These are phyloP conservation scores for Apamea sordens DNA, from an alignment of 2,888 invertebrate species.

Conservation along the genomic window DNA sequence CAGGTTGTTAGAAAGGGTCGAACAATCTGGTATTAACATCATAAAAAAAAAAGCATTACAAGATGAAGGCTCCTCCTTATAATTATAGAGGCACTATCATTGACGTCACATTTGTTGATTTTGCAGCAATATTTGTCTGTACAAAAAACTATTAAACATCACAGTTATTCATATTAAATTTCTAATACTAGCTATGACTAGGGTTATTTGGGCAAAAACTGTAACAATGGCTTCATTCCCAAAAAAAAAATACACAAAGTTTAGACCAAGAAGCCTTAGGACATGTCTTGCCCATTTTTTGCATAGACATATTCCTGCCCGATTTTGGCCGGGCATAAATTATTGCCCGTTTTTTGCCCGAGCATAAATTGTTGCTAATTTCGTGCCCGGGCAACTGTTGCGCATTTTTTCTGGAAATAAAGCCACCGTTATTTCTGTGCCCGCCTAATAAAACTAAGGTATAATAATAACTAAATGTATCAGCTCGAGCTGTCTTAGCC, in stretches of 20 bases:
- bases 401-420: not conserved
- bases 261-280: not conserved
- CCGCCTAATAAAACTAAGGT: slow-evolving; percentile 63
- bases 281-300: not conserved
- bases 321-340: not conserved
- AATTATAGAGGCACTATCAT: not conserved
- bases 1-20: too few species aligned
- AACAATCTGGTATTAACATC: not conserved
- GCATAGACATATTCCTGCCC: not conserved
- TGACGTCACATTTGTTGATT: not conserved
- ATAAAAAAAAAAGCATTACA: not conserved
- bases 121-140: not conserved
- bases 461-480: slow-evolving; percentile 61
- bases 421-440: slow-evolving; percentile 7
- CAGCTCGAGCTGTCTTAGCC: slow-evolving; percentile 65
- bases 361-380: too few species aligned
- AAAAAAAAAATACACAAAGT: not conserved
- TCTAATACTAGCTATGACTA: slow-evolving; percentile 66
- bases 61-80: not conserved
- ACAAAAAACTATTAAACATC: slow-evolving; percentile 6
- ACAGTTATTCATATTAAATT: slow-evolving; percentile 53
- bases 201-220: slow-evolving; percentile 36
- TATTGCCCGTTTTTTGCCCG: not conserved
- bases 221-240: slow-evolving; percentile 3
- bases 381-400: not conserved